Evolutionary conservation across 1,140 invertebrate genomes (phyloP).

Genomic region (Euschistus heros): DNA sequence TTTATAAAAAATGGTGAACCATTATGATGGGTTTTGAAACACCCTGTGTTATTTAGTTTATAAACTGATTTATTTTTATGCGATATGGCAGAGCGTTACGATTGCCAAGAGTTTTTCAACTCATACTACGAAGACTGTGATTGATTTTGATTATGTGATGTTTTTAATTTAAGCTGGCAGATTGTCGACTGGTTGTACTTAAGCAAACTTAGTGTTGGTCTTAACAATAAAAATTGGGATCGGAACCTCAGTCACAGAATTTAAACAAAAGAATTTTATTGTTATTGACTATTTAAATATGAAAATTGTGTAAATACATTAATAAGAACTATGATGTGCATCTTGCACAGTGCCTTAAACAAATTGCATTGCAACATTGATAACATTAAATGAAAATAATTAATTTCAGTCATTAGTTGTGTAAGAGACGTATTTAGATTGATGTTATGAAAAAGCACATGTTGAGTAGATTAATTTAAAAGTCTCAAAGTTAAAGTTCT

Average conservation of each 20-base stretch:
- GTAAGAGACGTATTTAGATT: neutral
- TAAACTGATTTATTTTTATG: constrained; percentile 1
- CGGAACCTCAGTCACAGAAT: neutral
- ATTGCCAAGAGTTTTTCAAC: no score
- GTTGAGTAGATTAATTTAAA: neutral
- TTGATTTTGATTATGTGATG: constrained; percentile 9
- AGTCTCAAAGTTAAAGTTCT: neutral
- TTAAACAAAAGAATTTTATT: neutral
- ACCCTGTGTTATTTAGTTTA: neutral
- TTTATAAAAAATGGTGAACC: constrained; percentile 6
- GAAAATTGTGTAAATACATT: neutral
- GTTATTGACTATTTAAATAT: neutral
- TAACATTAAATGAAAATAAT: constrained; percentile 10
- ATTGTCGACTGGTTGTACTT: constrained; percentile 15
- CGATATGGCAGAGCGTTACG: neutral
- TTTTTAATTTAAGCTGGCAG: neutral
- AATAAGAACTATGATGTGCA: constrained; percentile 10
- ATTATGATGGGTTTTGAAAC: neutral
- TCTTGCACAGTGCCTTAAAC: constrained; percentile 17
- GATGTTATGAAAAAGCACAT: neutral
- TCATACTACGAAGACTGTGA: constrained; percentile 9
- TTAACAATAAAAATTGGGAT: neutral
- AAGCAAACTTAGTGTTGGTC: constrained; percentile 3
- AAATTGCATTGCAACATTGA: constrained; percentile 2
- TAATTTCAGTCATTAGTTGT: constrained; percentile 2